These are phyloP conservation scores for Nysson spinosus DNA, from an alignment of 2,888 invertebrate genomes.

Conservation along the genomic window DNA sequence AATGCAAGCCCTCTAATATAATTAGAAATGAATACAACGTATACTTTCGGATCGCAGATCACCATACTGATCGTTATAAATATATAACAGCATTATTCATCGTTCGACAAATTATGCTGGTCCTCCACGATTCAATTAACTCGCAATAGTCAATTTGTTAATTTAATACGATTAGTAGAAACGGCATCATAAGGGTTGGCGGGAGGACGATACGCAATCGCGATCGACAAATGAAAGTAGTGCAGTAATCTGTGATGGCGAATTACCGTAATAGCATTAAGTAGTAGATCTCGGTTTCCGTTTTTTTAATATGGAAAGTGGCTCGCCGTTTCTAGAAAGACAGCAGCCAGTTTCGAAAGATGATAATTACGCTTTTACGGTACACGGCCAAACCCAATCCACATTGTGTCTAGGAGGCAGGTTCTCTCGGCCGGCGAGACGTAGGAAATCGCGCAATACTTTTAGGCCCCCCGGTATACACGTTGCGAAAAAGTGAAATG, in stretches of 20 bases:
- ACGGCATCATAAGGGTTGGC: too few species aligned
- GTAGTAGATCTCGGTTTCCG: background rate
- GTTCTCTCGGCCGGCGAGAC: conserved; percentile 50
- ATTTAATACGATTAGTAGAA: too few species aligned
- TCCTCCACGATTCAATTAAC: too few species aligned
- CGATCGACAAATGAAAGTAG: background rate
- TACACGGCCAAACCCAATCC: conserved; percentile 60
- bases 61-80: too few species aligned
- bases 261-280: background rate
- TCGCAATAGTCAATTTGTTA: too few species aligned
- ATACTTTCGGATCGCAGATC: too few species aligned
- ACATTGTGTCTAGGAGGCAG: conserved; percentile 53
- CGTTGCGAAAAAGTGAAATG: conserved; percentile 74
- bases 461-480: conserved; percentile 65
- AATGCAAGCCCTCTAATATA: too few species aligned
- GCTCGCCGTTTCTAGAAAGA: conserved; percentile 36
- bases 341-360: conserved; percentile 52
- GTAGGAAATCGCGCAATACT: conserved; percentile 72
- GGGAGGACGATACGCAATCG: too few species aligned
- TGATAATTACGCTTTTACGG: conserved; percentile 60
- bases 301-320: conserved; percentile 17
- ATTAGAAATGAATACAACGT: too few species aligned
- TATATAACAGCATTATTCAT: too few species aligned
- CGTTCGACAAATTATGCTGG: too few species aligned
- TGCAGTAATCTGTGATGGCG: too few species aligned